Percentiles rank a stretch among this genome's conserved stretches.
phyloP scores from a whole-genome alignment of 2,888 invertebrate species.

The Rhodophaea formosa region DNA sequence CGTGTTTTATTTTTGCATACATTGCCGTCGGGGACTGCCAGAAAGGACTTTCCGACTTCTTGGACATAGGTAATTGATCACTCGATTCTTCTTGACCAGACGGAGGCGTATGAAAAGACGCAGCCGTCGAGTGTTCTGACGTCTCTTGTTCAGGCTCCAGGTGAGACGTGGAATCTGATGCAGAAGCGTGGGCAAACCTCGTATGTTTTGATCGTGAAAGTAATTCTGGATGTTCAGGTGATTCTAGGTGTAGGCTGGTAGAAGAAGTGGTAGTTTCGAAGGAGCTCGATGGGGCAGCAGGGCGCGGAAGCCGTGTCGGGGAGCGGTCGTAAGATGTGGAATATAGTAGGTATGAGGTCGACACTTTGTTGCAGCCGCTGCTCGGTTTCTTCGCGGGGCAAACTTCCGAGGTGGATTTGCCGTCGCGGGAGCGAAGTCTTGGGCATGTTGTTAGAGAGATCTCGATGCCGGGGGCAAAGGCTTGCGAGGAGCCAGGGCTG shows the following conservation, averaged over 20 bases:
- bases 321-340: constrained; percentile 32
- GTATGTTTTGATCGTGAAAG: not conserved
- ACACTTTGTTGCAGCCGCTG: constrained; percentile 34
- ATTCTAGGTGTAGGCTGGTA: not conserved
- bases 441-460: constrained; percentile 52
- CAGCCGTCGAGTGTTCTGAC: constrained; percentile 20
- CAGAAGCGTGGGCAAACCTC: not conserved
- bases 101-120: constrained; percentile 21
- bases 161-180: not conserved
- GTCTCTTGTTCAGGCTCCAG: constrained; percentile 9
- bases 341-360: constrained; percentile 49
- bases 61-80: constrained; percentile 5
- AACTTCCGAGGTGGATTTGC: constrained; percentile 20
- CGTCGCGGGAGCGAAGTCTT: constrained; percentile 25
- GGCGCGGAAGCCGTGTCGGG: not conserved
- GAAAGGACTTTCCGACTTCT: constrained; percentile 22
- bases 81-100: constrained; percentile 1
- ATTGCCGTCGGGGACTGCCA: constrained; percentile 39
- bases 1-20: constrained; percentile 31
- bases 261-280: constrained; percentile 4
- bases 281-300: not conserved
- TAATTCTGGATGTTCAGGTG: not conserved
- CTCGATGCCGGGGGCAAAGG: constrained; percentile 45
- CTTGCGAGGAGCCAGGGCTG: constrained; percentile 36
- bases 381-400: constrained; percentile 45